Base-by-base conservation (phyloP, 2,113 vertebrate species). In the Pionites leucogaster region DNA sequence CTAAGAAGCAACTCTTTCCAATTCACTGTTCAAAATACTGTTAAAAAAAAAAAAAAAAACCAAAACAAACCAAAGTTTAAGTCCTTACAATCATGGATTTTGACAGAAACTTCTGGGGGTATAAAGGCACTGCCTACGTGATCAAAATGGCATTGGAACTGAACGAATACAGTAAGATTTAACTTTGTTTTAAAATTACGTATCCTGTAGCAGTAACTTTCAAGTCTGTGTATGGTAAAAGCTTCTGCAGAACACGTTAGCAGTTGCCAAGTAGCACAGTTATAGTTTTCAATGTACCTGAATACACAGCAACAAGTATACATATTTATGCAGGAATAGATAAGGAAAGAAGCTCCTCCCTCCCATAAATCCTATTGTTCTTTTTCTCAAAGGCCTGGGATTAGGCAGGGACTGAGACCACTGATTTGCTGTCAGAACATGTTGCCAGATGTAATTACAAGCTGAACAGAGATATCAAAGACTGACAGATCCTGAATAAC, bases 391-490 rank as follows among this genome's bases (percentile, higher is more conserved):
- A 90, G 85, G 59, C 53, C 47, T 69, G 55, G 10, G 59, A 88
- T 79, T 31, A 94, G 49, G 67, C 49, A 91, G 53, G 77, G 60
- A 78, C 20, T 1, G 4, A 88, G 87, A 90, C 71, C 92, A 92
- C 86, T 72, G 75, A 83, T 85, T 63, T 74, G 67, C 84, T 93
- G 88, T 96, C 76, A 96, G 76, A 83, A 92, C 85, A 86, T n/a
- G 71, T 70, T 96, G 74, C 84, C 76, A 90, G 75, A 71, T 93
- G 29, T 57, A 95, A 95, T 91, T 93, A 95, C 60, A 95, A 79
- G 72, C 29, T 92, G 84, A 95, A 88, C 35, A n/a, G 62, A 91
- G 83, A 89, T 95, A 96, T 82, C 89, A 88, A 88, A 93, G 86
- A 78, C 81, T 81, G 46, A 93, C 83, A 72, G 60, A 96, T 88